Percentiles rank a stretch among this genome's conserved stretches.
Evolutionary conservation across 2,888 invertebrate species (phyloP).

Genomic region (Copidosoma aretas): DNA sequence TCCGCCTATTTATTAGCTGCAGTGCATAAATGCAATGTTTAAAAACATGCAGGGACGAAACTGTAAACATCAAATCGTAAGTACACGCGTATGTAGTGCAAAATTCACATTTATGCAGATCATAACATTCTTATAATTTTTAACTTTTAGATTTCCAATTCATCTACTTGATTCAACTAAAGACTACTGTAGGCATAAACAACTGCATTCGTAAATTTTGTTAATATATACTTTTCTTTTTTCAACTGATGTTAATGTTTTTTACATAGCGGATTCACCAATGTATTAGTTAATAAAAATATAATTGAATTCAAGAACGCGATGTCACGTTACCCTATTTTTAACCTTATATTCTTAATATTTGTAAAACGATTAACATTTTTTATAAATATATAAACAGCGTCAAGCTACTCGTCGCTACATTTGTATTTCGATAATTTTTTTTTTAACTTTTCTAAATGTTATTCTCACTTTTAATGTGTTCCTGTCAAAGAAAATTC

Average conservation of each 20-base stretch:
- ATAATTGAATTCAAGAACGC: conserved; percentile 29
- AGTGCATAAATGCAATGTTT: conserved; percentile 17
- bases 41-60: conserved; percentile 26
- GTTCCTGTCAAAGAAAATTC: conserved; percentile 10
- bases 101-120: conserved; percentile 21
- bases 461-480: neutral
- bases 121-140: conserved; percentile 9
- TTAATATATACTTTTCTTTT: neutral
- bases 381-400: conserved; percentile 52
- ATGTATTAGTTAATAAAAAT: neutral
- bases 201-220: neutral
- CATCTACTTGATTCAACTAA: conserved; percentile 18
- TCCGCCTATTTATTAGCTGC: neutral
- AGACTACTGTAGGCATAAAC: conserved; percentile 19
- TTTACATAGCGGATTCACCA: neutral
- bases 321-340: conserved; percentile 22
- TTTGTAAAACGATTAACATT: conserved; percentile 46
- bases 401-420: conserved; percentile 40
- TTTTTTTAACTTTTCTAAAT: conserved; percentile 1
- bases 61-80: conserved; percentile 28
- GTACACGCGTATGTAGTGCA: conserved; percentile 23
- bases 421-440: conserved; percentile 2
- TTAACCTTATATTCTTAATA: conserved; percentile 26
- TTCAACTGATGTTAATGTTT: neutral
- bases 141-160: conserved; percentile 13